Percentiles rank a stretch among this genome's conserved stretches.
Conservation (phyloP, 2,888 invertebrate genomes). For the Sarcophaga rosellei region DNA sequence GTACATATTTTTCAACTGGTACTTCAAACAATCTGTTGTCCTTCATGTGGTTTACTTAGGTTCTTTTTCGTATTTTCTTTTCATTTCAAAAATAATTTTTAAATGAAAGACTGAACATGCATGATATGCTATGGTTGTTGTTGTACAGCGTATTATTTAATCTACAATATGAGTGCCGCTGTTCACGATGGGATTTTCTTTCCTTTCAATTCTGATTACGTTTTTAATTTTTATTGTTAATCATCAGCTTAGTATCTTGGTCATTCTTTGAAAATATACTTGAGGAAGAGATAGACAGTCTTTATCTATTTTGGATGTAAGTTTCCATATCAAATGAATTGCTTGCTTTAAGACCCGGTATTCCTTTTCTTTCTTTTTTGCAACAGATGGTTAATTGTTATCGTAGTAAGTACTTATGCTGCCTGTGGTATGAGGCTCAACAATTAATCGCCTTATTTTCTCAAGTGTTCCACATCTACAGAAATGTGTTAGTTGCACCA, state of each 20-base stretch:
- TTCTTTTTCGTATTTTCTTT: conserved; percentile 9
- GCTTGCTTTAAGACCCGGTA: neutral
- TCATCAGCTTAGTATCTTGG: neutral
- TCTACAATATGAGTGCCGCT: neutral
- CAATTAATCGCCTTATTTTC: neutral
- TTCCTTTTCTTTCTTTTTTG: neutral
- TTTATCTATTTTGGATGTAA: neutral
- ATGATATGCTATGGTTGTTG: neutral
- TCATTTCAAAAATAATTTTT: conserved; percentile 13
- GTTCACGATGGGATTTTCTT: neutral
- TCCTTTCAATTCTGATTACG: neutral
- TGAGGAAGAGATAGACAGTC: neutral
- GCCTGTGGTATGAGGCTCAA: neutral
- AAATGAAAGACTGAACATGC: neutral
- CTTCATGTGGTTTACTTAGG: conserved; percentile 12
- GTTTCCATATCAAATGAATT: neutral
- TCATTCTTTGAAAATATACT: neutral
- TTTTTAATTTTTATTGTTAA: neutral
- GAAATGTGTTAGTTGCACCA: neutral
- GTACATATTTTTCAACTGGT: neutral
- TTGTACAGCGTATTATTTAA: neutral
- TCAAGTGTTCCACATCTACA: neutral
- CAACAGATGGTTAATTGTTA: neutral
- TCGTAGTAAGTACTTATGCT: neutral
- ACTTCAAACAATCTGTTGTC: conserved; percentile 19